Conservation (phyloP, 2,113 vertebrate genomes). For the Varanus salvator region DNA sequence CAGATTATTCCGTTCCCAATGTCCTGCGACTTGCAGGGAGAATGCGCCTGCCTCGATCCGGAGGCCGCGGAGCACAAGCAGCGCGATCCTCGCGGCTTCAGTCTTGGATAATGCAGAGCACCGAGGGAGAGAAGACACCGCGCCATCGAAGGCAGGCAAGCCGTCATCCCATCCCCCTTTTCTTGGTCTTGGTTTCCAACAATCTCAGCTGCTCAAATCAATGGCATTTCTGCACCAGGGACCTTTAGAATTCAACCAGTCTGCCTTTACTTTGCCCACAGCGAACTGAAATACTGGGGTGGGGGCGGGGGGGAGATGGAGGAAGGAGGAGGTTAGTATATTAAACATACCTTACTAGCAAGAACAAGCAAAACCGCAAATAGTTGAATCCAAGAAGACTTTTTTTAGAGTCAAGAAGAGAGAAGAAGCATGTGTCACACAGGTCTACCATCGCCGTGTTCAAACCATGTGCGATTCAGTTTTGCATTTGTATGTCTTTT, state of each 20-base stretch:
- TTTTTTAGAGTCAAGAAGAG: constrained; percentile 71
- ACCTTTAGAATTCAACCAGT: constrained; percentile 84
- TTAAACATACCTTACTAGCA: constrained; percentile 68
- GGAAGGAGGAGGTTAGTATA: constrained; percentile 67
- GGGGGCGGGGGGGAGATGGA: not conserved
- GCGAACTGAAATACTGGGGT: constrained; percentile 63
- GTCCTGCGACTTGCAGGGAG: constrained; percentile 91
- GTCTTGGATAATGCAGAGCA: constrained; percentile 81
- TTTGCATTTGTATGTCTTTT: not conserved
- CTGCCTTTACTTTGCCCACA: constrained; percentile 84
- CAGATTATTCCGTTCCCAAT: constrained; percentile 97
- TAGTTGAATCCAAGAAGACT: constrained; percentile 67
- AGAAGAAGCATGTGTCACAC: constrained; percentile 76
- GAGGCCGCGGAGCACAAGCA: constrained; percentile 89
- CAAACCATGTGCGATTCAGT: constrained; percentile 42
- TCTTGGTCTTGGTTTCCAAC: constrained; percentile 81
- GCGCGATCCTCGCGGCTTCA: constrained; percentile 81
- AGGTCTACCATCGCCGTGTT: constrained; percentile 82
- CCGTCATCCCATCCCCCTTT: constrained; percentile 80
- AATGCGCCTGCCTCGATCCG: constrained; percentile 95
- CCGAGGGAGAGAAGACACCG: constrained; percentile 71
- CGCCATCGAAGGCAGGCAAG: constrained; percentile 77
- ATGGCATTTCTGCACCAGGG: constrained; percentile 84
- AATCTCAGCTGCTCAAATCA: constrained; percentile 84
- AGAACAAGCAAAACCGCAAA: constrained; percentile 68